phyloP scores from a whole-genome alignment of 2,888 invertebrate species.

The Apamea epomidion region DNA sequence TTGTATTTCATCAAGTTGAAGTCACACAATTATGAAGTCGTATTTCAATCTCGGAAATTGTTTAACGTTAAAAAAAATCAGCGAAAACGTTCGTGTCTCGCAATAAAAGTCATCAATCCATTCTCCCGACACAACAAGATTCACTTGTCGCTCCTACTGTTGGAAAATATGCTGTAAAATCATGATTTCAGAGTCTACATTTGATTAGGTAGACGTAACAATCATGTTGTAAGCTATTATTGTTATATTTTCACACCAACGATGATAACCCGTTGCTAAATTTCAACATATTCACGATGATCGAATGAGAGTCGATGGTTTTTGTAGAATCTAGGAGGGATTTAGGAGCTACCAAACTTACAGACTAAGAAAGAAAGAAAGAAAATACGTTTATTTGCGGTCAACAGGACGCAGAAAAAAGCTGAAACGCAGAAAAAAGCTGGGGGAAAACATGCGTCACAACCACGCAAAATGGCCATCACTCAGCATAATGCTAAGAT shows the following conservation, averaged over 20 bases:
- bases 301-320: neutral
- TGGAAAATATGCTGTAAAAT: slow-evolving; percentile 41
- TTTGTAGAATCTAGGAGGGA: neutral
- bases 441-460: neutral
- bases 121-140: slow-evolving; percentile 58
- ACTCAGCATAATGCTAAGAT: neutral
- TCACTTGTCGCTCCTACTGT: slow-evolving; percentile 29
- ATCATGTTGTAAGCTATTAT: slow-evolving; percentile 34
- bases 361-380: neutral
- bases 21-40: slow-evolving; percentile 22
- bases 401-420: too few relatives aligned
- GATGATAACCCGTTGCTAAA: slow-evolving; percentile 15
- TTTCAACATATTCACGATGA: slow-evolving; percentile 32
- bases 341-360: neutral
- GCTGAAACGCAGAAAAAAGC: too few relatives aligned
- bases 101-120: slow-evolving; percentile 56
- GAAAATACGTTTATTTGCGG: too few relatives aligned
- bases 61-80: slow-evolving; percentile 51
- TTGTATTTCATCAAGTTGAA: slow-evolving; percentile 16
- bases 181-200: slow-evolving; percentile 15
- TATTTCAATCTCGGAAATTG: slow-evolving; percentile 49
- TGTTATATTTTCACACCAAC: slow-evolving; percentile 52
- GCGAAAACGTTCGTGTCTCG: slow-evolving; percentile 60
- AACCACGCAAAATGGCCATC: neutral
- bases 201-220: slow-evolving; percentile 15